These are phyloP conservation scores for Microcaecilia unicolor DNA, from an alignment of 2,797 vertebrate species.

Conservation along the genomic window DNA sequence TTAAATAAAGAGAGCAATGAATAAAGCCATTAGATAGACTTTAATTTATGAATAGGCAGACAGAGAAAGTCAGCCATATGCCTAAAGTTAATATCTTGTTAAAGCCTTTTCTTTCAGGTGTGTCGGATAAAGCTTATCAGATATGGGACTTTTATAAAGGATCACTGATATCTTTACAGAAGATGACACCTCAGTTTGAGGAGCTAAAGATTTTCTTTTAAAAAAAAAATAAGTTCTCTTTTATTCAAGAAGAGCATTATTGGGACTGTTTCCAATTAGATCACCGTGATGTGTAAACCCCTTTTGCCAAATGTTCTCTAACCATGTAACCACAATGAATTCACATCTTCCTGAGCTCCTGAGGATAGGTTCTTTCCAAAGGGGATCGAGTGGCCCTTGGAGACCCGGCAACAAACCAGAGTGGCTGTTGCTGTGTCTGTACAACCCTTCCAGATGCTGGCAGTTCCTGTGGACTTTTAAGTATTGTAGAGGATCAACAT, in stretches of 20 bases:
- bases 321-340: constrained; percentile 64
- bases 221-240: constrained; percentile 58
- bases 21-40: constrained; percentile 49
- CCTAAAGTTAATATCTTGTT: constrained; percentile 79
- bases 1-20: constrained; percentile 33
- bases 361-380: constrained; percentile 74
- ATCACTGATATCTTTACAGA: constrained; percentile 82
- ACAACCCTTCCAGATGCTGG: constrained; percentile 68
- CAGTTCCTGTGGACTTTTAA: constrained; percentile 77
- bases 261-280: constrained; percentile 76
- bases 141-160: constrained; percentile 82
- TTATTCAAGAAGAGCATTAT: constrained; percentile 81
- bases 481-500: constrained; percentile 77
- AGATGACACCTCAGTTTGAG: constrained; percentile 81
- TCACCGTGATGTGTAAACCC: constrained; percentile 65
- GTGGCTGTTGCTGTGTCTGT: constrained; percentile 76
- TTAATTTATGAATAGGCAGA: constrained; percentile 50
- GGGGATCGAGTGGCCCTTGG: constrained; percentile 69
- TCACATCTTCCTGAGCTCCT: constrained; percentile 71
- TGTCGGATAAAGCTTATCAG: constrained; percentile 78
- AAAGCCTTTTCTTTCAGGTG: constrained; percentile 91
- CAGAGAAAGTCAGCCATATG: constrained; percentile 56
- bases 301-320: constrained; percentile 68
- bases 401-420: constrained; percentile 78
- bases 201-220: constrained; percentile 66